Conservation (phyloP, 2,113 vertebrate species). For the Oceanites oceanicus region DNA sequence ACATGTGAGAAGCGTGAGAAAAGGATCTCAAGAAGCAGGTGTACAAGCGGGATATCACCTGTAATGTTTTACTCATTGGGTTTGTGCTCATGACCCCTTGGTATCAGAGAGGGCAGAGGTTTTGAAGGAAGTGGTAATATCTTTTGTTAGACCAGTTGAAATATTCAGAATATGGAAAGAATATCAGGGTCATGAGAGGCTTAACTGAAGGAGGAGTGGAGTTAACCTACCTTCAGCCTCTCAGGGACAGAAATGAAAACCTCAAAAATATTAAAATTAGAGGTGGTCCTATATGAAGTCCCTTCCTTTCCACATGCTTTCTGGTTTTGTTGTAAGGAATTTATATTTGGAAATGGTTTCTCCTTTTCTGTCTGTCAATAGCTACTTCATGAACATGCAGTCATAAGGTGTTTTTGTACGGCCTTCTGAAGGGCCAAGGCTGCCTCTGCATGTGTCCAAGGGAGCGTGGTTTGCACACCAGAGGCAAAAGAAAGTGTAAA, state of each 20-base stretch:
- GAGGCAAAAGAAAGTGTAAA: neutral
- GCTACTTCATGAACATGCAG: neutral
- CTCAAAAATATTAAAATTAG: neutral
- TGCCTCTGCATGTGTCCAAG: neutral
- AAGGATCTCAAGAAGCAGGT: neutral
- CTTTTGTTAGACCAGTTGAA: neutral
- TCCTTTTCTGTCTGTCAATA: neutral
- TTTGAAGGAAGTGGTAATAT: neutral
- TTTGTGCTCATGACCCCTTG: neutral
- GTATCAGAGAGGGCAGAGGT: neutral
- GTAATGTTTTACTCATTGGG: neutral
- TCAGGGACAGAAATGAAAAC: neutral
- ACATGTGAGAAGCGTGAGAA: neutral
- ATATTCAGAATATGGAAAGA: neutral
- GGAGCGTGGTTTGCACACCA: neutral
- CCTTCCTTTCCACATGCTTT: neutral
- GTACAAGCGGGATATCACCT: neutral
- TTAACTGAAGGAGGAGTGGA: neutral
- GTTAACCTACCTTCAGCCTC: neutral
- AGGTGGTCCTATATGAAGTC: neutral
- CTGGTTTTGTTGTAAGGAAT: neutral
- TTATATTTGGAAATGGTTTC: neutral
- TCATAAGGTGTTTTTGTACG: neutral
- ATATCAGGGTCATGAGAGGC: neutral
- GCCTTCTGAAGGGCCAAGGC: neutral